Conservation (phyloP, 2,797 vertebrate genomes). For the Catostomus latipinnis region DNA sequence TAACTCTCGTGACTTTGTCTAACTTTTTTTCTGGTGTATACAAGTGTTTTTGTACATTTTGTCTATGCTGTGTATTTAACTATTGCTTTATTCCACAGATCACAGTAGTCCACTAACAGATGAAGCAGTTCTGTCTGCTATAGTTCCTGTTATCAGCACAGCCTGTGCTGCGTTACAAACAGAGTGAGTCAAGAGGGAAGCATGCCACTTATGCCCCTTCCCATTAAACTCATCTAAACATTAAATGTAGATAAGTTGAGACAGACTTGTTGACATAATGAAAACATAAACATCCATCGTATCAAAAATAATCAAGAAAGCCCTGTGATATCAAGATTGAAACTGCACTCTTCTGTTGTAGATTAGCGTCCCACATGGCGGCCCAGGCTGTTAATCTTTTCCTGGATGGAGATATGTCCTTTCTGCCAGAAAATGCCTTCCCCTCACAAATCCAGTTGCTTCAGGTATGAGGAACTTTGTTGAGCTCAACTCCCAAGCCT, state of each 20-base stretch:
- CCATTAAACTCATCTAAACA: too few relatives aligned
- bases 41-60: background rate
- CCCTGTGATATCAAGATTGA: background rate
- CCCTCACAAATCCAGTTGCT: constrained; percentile 86
- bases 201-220: background rate
- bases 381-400: constrained; percentile 84
- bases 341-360: constrained; percentile 59
- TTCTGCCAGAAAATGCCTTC: constrained; percentile 88
- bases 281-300: too few relatives aligned
- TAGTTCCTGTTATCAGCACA: constrained; percentile 87
- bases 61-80: background rate
- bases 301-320: too few relatives aligned
- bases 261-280: too few relatives aligned
- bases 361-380: constrained; percentile 83
- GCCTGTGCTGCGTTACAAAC: constrained; percentile 87
- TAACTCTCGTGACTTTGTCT: background rate
- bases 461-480: constrained; percentile 71
- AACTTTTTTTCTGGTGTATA: background rate
- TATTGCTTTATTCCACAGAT: constrained; percentile 32
- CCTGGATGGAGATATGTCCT: constrained; percentile 88
- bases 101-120: constrained; percentile 75
- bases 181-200: constrained; percentile 78
- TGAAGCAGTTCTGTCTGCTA: constrained; percentile 83
- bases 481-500: background rate
- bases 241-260: too few relatives aligned